Base-by-base conservation (phyloP, 1,140 invertebrate genomes). In the Batillaria attramentaria region DNA sequence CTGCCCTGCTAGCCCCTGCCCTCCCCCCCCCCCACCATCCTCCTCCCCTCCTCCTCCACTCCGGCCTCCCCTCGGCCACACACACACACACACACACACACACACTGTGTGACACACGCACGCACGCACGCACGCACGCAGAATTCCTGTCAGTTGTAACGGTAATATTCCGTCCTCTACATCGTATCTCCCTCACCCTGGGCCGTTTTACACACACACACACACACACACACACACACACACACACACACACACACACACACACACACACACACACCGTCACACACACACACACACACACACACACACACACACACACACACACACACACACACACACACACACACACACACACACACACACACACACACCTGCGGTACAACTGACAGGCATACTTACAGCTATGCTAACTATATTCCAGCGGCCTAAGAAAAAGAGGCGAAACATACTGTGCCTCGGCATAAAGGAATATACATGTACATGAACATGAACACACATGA, bases 261-360 rank as follows among this genome's bases (percentile, higher is more conserved):
- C 35, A 68, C 66, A 68, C 35, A 41, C 35, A 68, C 66, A 68
- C 35, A 41, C 66, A 68, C 35, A 68, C 70, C 18, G 10, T 41
- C 33, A 57, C 33, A 33, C 70, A 72, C n/a, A 50, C 70, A 33
- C 70, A 50, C n/a, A 72, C 42, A 72, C 70, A 46, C 42, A 10
- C 50, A 50, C 50, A 57, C 42, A 72, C 70, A 72, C 70, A 57
- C 70, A 50, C 39, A 72, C 33, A 37, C 33, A 69, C 66, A 69
- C 39, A 42, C 39, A 69, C 57, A 69, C 39, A 39, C 35, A 39
- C 66, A 69, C 33, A 39, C 35, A 42, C 39, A 69, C 35, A 42
- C 35, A 69, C 66, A 69, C 35, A 39, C 13, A 69, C 66, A 39
- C 8, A 16, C 24, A 31, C 24, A 10, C 62, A 28, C 33, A 28